A percentile compares a stretch with the other conserved stretches of the same genome.
Conservation (phyloP, 2,797 vertebrate species). For the Scyliorhinus canicula region DNA sequence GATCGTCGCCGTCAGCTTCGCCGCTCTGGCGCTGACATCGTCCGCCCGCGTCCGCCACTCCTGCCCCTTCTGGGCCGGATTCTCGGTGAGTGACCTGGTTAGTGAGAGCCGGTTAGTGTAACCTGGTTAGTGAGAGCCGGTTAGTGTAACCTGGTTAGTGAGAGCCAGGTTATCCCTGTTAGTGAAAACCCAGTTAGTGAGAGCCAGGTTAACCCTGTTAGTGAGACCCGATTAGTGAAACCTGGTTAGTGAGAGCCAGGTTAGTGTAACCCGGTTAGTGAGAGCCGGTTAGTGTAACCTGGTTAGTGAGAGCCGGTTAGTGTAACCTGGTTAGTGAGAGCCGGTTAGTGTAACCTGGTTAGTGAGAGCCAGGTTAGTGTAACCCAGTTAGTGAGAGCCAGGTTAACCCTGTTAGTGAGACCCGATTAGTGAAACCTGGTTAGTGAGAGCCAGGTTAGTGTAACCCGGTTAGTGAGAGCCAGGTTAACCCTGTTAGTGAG, state of each 20-base stretch:
- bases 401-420: neutral
- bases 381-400: neutral
- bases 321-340: neutral
- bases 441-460: neutral
- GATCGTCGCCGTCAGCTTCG: slow-evolving; percentile 93
- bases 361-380: no score
- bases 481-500: neutral
- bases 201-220: neutral
- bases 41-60: slow-evolving; percentile 91
- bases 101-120: neutral
- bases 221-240: neutral
- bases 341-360: no score
- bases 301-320: neutral
- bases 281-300: neutral
- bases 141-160: neutral
- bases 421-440: no score
- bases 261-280: no score
- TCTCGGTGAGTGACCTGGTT: slow-evolving; percentile 76
- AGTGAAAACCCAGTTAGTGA: no score
- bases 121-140: neutral
- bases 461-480: no score
- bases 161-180: no score
- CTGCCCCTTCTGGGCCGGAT: slow-evolving; percentile 96
- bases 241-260: neutral
- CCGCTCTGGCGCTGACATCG: slow-evolving; percentile 89